These are phyloP conservation scores for Fragum whitleyi DNA, from an alignment of 2,888 invertebrate genomes.

Conservation along the genomic window DNA sequence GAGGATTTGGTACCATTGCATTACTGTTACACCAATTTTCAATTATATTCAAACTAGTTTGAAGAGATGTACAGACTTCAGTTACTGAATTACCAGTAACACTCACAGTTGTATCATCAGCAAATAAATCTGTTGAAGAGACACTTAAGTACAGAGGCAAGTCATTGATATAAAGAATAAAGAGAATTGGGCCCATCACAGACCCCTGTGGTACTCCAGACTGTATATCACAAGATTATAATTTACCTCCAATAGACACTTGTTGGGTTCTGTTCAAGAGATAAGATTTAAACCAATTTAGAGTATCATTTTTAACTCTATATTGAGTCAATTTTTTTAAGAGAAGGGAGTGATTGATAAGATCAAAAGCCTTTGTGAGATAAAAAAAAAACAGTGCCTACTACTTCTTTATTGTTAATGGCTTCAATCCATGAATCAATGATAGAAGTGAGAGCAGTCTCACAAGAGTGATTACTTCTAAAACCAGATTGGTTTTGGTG, in stretches of 20 bases:
- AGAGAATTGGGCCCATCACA: background rate
- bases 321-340: too few species aligned
- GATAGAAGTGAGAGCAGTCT: too few species aligned
- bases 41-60: background rate
- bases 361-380: too few species aligned
- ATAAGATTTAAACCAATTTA: background rate
- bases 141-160: background rate
- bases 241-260: background rate
- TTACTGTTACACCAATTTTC: background rate
- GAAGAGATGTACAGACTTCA: background rate
- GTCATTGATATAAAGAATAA: slow-evolving; percentile 5
- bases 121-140: background rate
- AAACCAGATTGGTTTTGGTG: too few species aligned
- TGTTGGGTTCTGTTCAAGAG: background rate
- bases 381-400: too few species aligned
- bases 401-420: too few species aligned
- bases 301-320: background rate
- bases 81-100: background rate
- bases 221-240: background rate
- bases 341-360: too few species aligned
- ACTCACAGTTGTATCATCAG: background rate
- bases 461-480: too few species aligned
- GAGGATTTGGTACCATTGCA: background rate
- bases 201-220: background rate
- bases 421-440: too few species aligned